Evolutionary conservation across 2,888 invertebrate species (phyloP).

Genomic region (Xestia rhomboidea): DNA sequence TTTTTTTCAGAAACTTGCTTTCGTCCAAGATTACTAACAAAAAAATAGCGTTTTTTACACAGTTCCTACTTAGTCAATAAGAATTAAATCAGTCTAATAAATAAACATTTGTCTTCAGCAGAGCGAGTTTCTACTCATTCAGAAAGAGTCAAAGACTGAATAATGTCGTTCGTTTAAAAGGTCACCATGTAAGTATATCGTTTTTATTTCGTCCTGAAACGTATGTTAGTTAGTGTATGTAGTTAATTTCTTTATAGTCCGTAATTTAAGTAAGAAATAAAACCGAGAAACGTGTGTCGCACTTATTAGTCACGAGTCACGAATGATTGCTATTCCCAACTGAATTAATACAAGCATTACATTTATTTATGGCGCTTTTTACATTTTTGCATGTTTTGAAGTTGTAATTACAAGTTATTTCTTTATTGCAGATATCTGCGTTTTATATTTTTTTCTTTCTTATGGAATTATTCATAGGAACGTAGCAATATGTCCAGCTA

Average conservation of each 20-base stretch:
- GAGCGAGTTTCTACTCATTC: not conserved
- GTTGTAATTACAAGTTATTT: conserved; percentile 17
- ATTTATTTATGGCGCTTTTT: conserved; percentile 42
- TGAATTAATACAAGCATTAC: conserved; percentile 52
- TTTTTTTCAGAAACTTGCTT: not conserved
- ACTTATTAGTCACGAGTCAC: conserved; percentile 62
- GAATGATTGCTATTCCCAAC: conserved; percentile 55
- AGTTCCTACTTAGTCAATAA: not conserved
- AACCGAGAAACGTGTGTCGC: conserved; percentile 45
- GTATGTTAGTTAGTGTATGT: conserved; percentile 19
- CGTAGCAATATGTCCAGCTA: not conserved
- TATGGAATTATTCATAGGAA: not conserved
- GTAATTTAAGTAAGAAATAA: conserved; percentile 53
- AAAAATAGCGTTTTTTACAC: too few species aligned
- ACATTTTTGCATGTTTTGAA: conserved; percentile 37
- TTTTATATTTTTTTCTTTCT: not conserved
- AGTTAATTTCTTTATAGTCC: conserved; percentile 50
- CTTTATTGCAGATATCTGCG: not conserved
- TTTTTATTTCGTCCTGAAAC: conserved; percentile 30
- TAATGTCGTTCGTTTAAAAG: not conserved
- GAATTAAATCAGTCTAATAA: not conserved
- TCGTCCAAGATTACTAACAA: too few species aligned
- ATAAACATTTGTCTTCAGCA: not conserved
- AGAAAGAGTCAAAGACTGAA: not conserved
- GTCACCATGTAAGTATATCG: not conserved